A percentile compares a stretch with the other conserved stretches of the same genome.
Conservation (phyloP, 2,797 vertebrate species). For the Anguilla megastoma region DNA sequence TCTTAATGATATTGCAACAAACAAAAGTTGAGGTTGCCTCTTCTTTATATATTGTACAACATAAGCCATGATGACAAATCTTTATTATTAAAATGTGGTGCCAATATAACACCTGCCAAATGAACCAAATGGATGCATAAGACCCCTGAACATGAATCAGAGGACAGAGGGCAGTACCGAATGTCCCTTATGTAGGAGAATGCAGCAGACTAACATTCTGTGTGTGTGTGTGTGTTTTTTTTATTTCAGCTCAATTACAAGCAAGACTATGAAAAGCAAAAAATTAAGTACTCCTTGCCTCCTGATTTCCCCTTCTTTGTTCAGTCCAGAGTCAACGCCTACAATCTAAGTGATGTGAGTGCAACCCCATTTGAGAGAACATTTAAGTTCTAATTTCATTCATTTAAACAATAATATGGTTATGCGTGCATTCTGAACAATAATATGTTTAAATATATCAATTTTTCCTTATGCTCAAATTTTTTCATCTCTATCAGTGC, state of each 20-base stretch:
- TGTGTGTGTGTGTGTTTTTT: constrained; percentile 16
- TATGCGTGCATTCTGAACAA: neutral
- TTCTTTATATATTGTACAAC: too few relatives aligned
- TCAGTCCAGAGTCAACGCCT: constrained; percentile 89
- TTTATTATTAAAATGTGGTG: constrained; percentile 53
- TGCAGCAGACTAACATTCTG: neutral
- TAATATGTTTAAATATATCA: neutral
- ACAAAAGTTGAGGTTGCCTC: constrained; percentile 51
- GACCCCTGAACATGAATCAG: neutral
- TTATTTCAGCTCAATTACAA: constrained; percentile 87
- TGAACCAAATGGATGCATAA: constrained; percentile 40
- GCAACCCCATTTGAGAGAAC: neutral
- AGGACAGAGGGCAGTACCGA: neutral
- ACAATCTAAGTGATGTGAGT: constrained; percentile 90
- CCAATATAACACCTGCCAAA: constrained; percentile 66
- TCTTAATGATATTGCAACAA: neutral
- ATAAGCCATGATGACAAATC: constrained; percentile 63
- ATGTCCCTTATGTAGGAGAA: neutral
- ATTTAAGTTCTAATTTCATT: neutral
- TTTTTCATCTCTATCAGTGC: neutral
- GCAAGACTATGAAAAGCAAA: constrained; percentile 80
- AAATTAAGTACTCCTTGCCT: constrained; percentile 79
- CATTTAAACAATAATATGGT: neutral
- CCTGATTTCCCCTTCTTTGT: constrained; percentile 85
- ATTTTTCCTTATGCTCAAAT: neutral